phyloP scores from a whole-genome alignment of 2,113 vertebrate genomes.

The Catharus fuscescens region DNA sequence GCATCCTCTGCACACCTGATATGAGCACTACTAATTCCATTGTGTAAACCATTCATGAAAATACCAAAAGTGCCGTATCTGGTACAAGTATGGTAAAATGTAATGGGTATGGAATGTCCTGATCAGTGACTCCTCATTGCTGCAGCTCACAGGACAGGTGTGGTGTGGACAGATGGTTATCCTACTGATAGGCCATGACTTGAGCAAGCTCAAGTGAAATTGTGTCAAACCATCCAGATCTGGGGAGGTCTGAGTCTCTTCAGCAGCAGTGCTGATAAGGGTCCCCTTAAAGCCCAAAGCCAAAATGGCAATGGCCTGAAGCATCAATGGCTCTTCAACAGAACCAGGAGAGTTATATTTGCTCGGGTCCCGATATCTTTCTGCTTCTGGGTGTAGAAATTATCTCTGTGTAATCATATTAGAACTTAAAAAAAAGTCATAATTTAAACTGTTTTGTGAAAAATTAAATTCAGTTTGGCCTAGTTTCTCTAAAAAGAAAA shows the following conservation, averaged over 20 bases:
- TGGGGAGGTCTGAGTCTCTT: not conserved
- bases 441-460: not conserved
- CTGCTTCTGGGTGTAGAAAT: not conserved
- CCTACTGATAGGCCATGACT: not conserved
- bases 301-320: not conserved
- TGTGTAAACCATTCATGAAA: not conserved
- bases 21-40: not conserved
- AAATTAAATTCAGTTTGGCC: not conserved
- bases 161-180: not conserved
- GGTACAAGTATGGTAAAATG: not conserved
- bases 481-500: not conserved
- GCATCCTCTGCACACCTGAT: not conserved
- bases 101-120: not conserved
- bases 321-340: not conserved
- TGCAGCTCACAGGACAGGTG: not conserved
- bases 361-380: not conserved
- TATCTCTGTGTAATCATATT: not conserved
- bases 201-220: not conserved
- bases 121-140: not conserved
- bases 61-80: not conserved
- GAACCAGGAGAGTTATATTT: not conserved
- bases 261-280: not conserved
- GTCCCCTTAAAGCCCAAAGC: not conserved
- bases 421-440: not conserved
- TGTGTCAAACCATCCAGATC: not conserved